A percentile compares a stretch with the other conserved stretches of the same genome.
Conservation (phyloP, 2,888 invertebrate genomes). For the Synergus gifuensis region DNA sequence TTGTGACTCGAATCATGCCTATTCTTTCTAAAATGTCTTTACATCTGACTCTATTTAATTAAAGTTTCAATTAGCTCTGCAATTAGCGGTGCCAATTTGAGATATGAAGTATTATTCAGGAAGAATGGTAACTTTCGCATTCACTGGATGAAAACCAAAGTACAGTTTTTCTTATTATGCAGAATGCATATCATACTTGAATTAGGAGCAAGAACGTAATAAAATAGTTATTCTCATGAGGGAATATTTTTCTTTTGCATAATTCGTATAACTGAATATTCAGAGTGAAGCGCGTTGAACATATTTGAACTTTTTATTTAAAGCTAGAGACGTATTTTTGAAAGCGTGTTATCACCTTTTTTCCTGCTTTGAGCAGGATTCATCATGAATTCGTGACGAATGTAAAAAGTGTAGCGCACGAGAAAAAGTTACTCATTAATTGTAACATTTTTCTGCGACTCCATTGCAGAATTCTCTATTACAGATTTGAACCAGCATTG, state of each 20-base stretch:
- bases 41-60: not conserved
- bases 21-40: not conserved
- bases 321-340: constrained; percentile 4
- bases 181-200: too few relatives aligned
- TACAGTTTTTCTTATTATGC: too few relatives aligned
- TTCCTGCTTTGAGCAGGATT: not conserved
- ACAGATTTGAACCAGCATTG: not conserved
- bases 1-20: constrained; percentile 5
- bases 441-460: not conserved
- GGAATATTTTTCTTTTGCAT: constrained; percentile 19
- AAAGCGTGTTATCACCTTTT: constrained; percentile 19
- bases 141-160: not conserved
- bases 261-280: constrained; percentile 17
- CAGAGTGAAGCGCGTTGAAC: constrained; percentile 14
- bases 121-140: not conserved
- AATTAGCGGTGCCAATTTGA: not conserved
- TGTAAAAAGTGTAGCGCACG: not conserved
- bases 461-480: not conserved
- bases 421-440: not conserved
- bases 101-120: not conserved
- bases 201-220: not conserved
- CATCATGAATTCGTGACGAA: not conserved
- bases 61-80: not conserved
- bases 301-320: constrained; percentile 33
- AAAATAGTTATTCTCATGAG: constrained; percentile 16